Conservation (phyloP, 2,888 invertebrate species). For the Pristionchus japonicus region DNA sequence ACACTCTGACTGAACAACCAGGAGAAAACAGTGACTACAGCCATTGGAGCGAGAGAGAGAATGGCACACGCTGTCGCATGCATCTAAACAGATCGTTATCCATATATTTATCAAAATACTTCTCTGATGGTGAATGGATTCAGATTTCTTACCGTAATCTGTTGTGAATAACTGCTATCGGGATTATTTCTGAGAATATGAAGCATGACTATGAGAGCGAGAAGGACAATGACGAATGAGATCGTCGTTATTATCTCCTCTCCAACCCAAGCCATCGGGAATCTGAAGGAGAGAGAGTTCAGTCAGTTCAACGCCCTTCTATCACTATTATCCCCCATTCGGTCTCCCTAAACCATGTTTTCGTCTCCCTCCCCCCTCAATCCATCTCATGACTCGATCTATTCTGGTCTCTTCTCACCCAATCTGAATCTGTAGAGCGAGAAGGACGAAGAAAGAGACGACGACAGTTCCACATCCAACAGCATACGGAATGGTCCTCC, state of each 20-base stretch:
- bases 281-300: not conserved
- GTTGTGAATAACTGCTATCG: conserved; percentile 21
- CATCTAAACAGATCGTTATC: not conserved
- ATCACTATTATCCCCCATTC: not conserved
- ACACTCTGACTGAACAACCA: not conserved
- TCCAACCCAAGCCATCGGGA: conserved; percentile 32
- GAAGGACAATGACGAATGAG: conserved; percentile 12
- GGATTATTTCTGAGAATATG: conserved; percentile 25
- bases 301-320: not conserved
- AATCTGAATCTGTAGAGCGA: conserved; percentile 25
- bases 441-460: conserved; percentile 13
- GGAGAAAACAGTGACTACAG: conserved; percentile 18
- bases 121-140: too few species aligned
- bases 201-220: conserved; percentile 17
- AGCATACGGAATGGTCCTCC: conserved; percentile 21
- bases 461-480: conserved; percentile 27
- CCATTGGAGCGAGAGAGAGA: conserved; percentile 35
- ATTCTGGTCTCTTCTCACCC: conserved; percentile 14
- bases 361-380: not conserved
- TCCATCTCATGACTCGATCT: not conserved
- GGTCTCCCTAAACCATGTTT: not conserved
- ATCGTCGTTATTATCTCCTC: conserved; percentile 33
- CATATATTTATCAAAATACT: too few species aligned
- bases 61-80: conserved; percentile 5
- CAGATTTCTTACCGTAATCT: not conserved